A percentile compares a stretch with the other conserved stretches of the same genome.
Conservation (phyloP, 2,888 invertebrate genomes). For the Apocheima hispidaria region DNA sequence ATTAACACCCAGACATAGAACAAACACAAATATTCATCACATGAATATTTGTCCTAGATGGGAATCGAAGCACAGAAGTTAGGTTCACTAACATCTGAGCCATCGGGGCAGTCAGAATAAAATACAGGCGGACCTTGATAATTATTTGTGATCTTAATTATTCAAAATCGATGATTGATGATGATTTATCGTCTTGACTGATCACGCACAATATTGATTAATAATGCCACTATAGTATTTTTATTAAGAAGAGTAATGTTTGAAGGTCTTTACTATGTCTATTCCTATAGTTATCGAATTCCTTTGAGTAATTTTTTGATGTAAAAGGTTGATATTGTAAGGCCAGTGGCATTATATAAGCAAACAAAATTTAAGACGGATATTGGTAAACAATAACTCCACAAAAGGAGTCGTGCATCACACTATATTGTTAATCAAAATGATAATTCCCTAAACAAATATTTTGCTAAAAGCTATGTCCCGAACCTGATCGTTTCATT, state of each 20-base stretch:
- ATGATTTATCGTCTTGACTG: conserved; percentile 22
- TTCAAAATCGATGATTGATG: conserved; percentile 35
- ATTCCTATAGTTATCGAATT: not conserved
- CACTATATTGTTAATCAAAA: conserved; percentile 50
- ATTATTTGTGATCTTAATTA: conserved; percentile 31
- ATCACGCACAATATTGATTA: conserved; percentile 15
- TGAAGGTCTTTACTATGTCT: conserved; percentile 14
- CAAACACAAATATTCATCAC: no score
- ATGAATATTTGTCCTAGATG: no score
- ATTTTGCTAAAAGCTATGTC: conserved; percentile 52
- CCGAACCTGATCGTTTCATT: conserved; percentile 63
- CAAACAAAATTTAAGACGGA: conserved; percentile 20
- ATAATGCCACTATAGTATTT: not conserved
- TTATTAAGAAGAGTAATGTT: not conserved
- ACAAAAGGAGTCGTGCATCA: conserved; percentile 58
- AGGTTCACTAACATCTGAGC: no score
- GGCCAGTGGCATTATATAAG: conserved; percentile 17
- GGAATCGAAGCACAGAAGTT: no score
- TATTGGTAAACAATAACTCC: conserved; percentile 38
- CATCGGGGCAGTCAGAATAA: no score
- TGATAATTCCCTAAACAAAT: conserved; percentile 63
- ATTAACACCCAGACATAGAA: no score
- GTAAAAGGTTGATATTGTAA: not conserved
- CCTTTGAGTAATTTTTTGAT: not conserved
- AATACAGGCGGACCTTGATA: conserved; percentile 45